phyloP scores from a whole-genome alignment of 1,140 invertebrate species.

The Diorhabda carinulata region DNA sequence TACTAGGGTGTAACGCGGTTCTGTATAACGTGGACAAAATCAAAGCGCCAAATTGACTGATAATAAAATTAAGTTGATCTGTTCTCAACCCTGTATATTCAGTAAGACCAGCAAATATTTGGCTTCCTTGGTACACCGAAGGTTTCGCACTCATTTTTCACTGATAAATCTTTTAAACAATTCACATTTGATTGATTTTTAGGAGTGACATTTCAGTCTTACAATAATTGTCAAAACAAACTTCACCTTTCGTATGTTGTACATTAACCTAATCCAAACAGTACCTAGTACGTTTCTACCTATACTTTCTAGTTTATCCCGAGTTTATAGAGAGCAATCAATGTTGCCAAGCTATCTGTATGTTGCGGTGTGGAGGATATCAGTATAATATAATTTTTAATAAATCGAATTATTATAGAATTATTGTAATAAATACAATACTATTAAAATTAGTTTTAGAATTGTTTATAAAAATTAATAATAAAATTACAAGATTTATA shows the following conservation, averaged over 20 bases:
- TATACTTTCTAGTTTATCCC: not conserved
- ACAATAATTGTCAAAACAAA: not conserved
- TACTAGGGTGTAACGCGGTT: slow-evolving; percentile 62
- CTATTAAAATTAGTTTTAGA: too few relatives aligned
- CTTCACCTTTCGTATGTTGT: not conserved
- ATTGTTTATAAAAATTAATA: too few relatives aligned
- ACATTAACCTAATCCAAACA: not conserved
- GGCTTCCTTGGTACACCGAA: slow-evolving; percentile 56
- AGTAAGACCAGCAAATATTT: slow-evolving; percentile 56
- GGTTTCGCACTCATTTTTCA: slow-evolving; percentile 13
- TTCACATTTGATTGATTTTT: not conserved
- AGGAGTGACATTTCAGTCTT: not conserved
- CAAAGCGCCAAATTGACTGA: slow-evolving; percentile 75
- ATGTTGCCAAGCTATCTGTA: not conserved
- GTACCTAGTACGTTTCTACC: slow-evolving; percentile 9
- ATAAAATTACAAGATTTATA: too few relatives aligned
- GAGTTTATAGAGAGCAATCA: not conserved
- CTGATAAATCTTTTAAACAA: not conserved
- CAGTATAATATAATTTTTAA: too few relatives aligned
- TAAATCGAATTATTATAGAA: too few relatives aligned
- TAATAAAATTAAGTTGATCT: slow-evolving; percentile 72
- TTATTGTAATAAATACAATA: too few relatives aligned
- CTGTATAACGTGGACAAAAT: slow-evolving; percentile 68
- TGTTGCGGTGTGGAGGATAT: not conserved
- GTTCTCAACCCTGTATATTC: slow-evolving; percentile 56